These are phyloP conservation scores for Crossocerus cetratus DNA, from an alignment of 2,888 invertebrate genomes.

Conservation along the genomic window DNA sequence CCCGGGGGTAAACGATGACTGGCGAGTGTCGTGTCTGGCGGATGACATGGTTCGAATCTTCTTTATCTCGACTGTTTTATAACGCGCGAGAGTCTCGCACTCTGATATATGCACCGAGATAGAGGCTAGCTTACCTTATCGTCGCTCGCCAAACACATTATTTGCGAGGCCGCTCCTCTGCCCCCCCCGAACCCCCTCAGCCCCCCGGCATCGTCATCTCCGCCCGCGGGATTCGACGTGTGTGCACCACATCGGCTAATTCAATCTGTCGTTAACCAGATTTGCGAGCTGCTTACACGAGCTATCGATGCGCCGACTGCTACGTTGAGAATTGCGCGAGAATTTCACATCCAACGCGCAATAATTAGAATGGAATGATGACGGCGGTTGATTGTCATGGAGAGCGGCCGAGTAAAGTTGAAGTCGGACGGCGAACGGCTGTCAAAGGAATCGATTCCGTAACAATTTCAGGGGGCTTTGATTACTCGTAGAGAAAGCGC, in stretches of 20 bases:
- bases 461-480: background rate
- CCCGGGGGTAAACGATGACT: conserved; percentile 39
- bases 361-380: too few relatives aligned
- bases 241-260: background rate
- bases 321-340: too few relatives aligned
- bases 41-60: conserved; percentile 27
- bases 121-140: conserved; percentile 34
- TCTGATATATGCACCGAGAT: conserved; percentile 34
- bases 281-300: background rate
- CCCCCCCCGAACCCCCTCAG: background rate
- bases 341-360: too few relatives aligned
- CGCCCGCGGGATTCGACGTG: conserved; percentile 20
- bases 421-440: too few relatives aligned
- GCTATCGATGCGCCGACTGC: too few relatives aligned
- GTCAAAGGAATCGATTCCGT: background rate
- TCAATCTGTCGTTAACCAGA: conserved; percentile 1
- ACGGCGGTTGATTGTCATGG: too few relatives aligned
- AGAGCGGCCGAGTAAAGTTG: too few relatives aligned
- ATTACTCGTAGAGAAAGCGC: background rate
- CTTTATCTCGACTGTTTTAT: conserved; percentile 56
- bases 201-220: conserved; percentile 1
- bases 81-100: conserved; percentile 28
- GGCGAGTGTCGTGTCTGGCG: conserved; percentile 17
- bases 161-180: background rate
- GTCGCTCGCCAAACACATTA: conserved; percentile 33